Conservation (phyloP, 2,797 vertebrate genomes). For the Cynopterus sphinx region DNA sequence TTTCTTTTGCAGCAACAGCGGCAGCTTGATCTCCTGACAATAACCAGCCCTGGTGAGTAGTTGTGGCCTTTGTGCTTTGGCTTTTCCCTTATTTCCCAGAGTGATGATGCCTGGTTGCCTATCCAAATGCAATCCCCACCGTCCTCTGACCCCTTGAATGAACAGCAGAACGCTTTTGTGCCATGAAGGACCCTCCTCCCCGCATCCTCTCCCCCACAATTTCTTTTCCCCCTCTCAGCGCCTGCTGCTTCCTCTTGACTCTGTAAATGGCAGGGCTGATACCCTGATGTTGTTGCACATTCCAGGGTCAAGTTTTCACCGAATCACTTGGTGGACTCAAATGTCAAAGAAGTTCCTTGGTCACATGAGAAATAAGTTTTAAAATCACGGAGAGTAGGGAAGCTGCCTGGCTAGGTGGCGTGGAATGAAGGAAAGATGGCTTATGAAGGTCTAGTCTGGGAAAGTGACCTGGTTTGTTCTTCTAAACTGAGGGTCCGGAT, state of each 20-base stretch:
- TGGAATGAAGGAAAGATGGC: neutral
- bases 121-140: slow-evolving; percentile 68
- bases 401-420: neutral
- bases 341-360: neutral
- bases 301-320: neutral
- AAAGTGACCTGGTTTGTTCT: neutral
- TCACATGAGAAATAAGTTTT: slow-evolving; percentile 29
- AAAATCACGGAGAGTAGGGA: neutral
- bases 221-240: neutral
- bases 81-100: slow-evolving; percentile 72
- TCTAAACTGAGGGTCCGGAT: neutral
- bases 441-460: neutral
- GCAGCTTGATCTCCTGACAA: slow-evolving; percentile 95
- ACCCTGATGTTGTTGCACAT: neutral
- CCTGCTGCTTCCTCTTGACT: neutral
- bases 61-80: neutral
- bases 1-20: slow-evolving; percentile 95
- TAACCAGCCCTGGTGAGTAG: slow-evolving; percentile 95
- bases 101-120: slow-evolving; percentile 64
- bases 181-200: neutral
- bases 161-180: slow-evolving; percentile 71
- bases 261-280: neutral
- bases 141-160: slow-evolving; percentile 79
- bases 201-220: neutral
- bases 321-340: neutral